These are phyloP conservation scores for Thysanoteuthis rhombus DNA, from an alignment of 2,888 invertebrate species.

Conservation along the genomic window DNA sequence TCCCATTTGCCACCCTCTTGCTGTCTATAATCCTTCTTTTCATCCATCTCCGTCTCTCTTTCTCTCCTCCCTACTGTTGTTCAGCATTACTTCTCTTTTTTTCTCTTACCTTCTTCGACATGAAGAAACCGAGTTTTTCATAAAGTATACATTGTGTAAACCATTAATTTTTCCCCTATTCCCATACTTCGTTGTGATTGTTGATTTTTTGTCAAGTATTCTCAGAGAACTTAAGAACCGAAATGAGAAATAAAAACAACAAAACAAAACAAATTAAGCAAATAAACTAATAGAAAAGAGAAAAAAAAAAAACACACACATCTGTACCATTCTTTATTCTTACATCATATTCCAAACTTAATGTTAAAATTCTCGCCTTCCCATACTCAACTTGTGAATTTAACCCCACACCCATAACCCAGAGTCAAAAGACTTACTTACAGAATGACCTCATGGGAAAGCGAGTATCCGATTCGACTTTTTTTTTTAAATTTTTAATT, in stretches of 20 bases:
- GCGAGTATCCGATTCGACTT: neutral
- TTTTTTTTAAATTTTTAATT: neutral
- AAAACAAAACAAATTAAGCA: neutral
- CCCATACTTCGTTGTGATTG: neutral
- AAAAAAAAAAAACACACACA: neutral
- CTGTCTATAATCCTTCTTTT: neutral
- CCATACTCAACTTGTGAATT: neutral
- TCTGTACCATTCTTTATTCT: neutral
- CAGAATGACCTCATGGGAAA: neutral
- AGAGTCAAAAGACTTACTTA: neutral
- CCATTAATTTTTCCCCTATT: neutral
- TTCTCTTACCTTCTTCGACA: neutral
- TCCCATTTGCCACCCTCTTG: neutral
- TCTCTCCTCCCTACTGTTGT: neutral
- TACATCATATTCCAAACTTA: neutral
- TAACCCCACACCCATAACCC: neutral
- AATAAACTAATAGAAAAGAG: neutral
- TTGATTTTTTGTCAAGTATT: neutral
- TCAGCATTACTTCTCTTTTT: neutral
- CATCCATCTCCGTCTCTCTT: neutral
- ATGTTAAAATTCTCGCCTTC: neutral
- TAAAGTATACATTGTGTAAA: neutral
- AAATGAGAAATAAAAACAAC: neutral
- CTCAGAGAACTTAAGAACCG: neutral
- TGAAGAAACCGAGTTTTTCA: neutral